Percentiles rank a stretch among this genome's conserved stretches.
Evolutionary conservation across 2,888 invertebrate species (phyloP).

Genomic region (Drosophila pegasa): DNA sequence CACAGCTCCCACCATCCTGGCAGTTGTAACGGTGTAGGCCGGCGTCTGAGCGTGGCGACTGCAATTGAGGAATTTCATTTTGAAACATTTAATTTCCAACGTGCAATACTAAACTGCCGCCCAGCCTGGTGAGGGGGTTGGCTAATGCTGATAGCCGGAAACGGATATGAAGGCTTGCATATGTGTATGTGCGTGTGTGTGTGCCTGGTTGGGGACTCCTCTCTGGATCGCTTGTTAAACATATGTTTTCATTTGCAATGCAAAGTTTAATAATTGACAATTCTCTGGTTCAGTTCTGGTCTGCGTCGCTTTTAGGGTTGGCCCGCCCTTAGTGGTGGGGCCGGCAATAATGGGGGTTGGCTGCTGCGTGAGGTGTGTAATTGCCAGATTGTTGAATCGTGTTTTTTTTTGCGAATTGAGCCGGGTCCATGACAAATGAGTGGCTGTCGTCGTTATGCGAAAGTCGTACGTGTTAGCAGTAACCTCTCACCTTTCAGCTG

Average conservation of each 20-base stretch:
- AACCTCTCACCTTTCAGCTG: constrained; percentile 29
- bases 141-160: constrained; percentile 67
- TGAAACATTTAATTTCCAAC: constrained; percentile 79
- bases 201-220: neutral
- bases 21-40: constrained; percentile 31
- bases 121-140: constrained; percentile 19
- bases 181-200: constrained; percentile 17
- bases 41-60: constrained; percentile 61
- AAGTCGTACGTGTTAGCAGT: constrained; percentile 26
- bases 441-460: constrained; percentile 41
- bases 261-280: constrained; percentile 80
- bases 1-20: neutral
- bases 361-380: constrained; percentile 64
- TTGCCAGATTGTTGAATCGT: constrained; percentile 66
- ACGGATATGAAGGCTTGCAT: constrained; percentile 70
- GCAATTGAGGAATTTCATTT: constrained; percentile 82
- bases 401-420: constrained; percentile 53
- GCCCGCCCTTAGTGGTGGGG: constrained; percentile 14
- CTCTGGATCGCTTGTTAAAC: constrained; percentile 65
- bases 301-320: constrained; percentile 44
- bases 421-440: constrained; percentile 69
- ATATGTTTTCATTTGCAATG: constrained; percentile 80
- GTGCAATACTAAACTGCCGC: constrained; percentile 60
- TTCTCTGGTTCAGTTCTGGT: constrained; percentile 34
- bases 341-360: neutral